Percentiles rank a stretch among this genome's conserved stretches.
These are phyloP conservation scores for Narcine bancroftii DNA, from an alignment of 2,113 vertebrate species.

Conservation along the genomic window DNA sequence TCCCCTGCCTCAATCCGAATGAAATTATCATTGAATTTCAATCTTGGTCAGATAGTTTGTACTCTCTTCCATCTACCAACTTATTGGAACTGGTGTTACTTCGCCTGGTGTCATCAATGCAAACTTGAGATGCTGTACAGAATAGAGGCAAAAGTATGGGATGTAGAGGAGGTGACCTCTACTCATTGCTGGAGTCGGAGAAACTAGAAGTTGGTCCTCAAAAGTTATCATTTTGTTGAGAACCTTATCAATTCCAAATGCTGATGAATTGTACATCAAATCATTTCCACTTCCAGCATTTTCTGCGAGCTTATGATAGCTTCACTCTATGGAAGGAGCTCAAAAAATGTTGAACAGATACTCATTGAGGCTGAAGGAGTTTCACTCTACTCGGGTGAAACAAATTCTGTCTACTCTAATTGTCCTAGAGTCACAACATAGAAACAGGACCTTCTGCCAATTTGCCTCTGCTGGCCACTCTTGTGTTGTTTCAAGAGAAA, in stretches of 20 bases:
- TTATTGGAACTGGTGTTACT: not conserved
- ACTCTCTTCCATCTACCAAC: not conserved
- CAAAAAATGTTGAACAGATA: not conserved
- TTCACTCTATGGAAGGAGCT: not conserved
- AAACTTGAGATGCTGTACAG: no score
- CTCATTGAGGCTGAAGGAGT: not conserved
- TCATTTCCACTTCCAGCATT: not conserved
- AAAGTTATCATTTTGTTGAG: not conserved
- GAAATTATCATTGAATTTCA: not conserved
- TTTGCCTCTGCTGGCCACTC: no score
- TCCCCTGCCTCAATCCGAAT: not conserved
- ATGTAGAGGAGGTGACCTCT: not conserved
- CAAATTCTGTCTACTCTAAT: no score
- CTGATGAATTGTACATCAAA: not conserved
- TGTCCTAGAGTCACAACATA: no score
- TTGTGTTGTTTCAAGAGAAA: no score
- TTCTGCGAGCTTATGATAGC: no score
- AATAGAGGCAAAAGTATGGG: not conserved
- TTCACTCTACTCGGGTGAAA: no score
- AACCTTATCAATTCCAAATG: not conserved
- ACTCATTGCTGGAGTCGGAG: not conserved
- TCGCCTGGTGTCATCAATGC: not conserved
- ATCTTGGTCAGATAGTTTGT: not conserved
- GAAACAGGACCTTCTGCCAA: no score
- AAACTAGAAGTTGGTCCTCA: not conserved